Percentiles rank a stretch among this genome's conserved stretches.
phyloP scores from a whole-genome alignment of 2,797 vertebrate species.

The Bovichtus variegatus region DNA sequence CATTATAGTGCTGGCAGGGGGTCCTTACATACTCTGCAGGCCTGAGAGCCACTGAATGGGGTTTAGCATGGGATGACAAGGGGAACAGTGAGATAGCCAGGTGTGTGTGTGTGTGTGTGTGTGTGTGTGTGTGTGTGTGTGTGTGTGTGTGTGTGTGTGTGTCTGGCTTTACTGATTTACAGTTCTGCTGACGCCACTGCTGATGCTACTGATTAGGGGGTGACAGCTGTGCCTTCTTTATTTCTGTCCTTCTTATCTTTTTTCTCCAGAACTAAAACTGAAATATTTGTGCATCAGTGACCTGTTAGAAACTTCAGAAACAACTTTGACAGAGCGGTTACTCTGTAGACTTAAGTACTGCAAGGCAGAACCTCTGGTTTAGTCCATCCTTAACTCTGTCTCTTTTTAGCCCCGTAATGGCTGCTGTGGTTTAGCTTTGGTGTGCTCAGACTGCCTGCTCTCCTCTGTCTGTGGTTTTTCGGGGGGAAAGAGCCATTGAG shows the following conservation, averaged over 20 bases:
- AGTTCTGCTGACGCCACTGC: constrained; percentile 36
- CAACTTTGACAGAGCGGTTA: constrained; percentile 3
- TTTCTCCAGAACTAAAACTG: constrained; percentile 6
- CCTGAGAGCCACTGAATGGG: constrained; percentile 64
- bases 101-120: not conserved
- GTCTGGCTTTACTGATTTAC: constrained; percentile 58
- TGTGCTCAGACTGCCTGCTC: constrained; percentile 51
- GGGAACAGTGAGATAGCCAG: constrained; percentile 33
- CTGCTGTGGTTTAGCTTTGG: constrained; percentile 71
- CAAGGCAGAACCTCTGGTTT: constrained; percentile 37
- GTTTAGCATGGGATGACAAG: constrained; percentile 56
- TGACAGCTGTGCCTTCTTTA: constrained; percentile 57
- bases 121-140: not conserved
- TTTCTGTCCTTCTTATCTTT: constrained; percentile 45
- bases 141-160: not conserved
- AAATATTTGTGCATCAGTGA: not conserved
- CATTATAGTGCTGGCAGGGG: constrained; percentile 62
- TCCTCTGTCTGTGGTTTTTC: constrained; percentile 78
- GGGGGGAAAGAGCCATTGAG: constrained; percentile 68
- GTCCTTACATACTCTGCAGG: constrained; percentile 51
- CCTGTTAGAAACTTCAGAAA: not conserved
- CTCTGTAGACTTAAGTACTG: constrained; percentile 17
- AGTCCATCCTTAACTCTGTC: constrained; percentile 30
- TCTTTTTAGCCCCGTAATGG: constrained; percentile 70
- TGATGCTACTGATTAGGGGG: constrained; percentile 59